phyloP scores from a whole-genome alignment of 2,888 invertebrate genomes.

The Platerodrilus igneus region DNA sequence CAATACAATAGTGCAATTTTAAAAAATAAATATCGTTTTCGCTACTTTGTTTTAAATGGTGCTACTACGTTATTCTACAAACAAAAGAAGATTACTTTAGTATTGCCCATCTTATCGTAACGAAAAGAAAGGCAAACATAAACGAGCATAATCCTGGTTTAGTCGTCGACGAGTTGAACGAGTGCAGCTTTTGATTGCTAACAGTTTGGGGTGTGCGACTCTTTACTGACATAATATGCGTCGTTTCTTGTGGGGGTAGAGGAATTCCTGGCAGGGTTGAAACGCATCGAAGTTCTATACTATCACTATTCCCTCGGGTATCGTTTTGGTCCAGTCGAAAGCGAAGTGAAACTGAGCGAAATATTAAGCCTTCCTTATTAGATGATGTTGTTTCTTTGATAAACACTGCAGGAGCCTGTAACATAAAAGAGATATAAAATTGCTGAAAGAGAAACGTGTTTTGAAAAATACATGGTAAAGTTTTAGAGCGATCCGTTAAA shows the following conservation, averaged over 20 bases:
- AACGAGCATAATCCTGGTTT: too few relatives aligned
- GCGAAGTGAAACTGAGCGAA: conserved; percentile 17
- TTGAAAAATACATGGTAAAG: too few relatives aligned
- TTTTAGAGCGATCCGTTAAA: too few relatives aligned
- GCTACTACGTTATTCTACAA: too few relatives aligned
- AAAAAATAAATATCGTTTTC: too few relatives aligned
- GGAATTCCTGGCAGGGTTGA: conserved; percentile 21
- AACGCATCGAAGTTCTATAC: conserved; percentile 18
- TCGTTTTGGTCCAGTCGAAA: conserved; percentile 22
- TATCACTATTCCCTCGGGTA: conserved; percentile 18
- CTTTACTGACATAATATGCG: conserved; percentile 16
- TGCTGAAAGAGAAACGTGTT: too few relatives aligned
- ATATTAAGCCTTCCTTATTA: conserved; percentile 17
- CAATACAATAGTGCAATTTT: too few relatives aligned
- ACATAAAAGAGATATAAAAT: conserved; percentile 19
- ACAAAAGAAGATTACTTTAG: too few relatives aligned
- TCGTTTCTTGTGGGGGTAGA: conserved; percentile 16
- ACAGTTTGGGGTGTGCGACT: conserved; percentile 17
- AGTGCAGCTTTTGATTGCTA: conserved; percentile 20
- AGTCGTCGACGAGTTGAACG: conserved; percentile 17
- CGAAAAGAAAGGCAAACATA: too few relatives aligned
- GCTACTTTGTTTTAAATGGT: too few relatives aligned
- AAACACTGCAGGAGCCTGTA: conserved; percentile 19
- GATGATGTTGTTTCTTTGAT: conserved; percentile 19
- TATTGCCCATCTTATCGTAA: too few relatives aligned